Percentiles rank a stretch among this genome's conserved stretches.
Conservation (phyloP, 2,113 vertebrate species). For the Pithys albifrons region DNA sequence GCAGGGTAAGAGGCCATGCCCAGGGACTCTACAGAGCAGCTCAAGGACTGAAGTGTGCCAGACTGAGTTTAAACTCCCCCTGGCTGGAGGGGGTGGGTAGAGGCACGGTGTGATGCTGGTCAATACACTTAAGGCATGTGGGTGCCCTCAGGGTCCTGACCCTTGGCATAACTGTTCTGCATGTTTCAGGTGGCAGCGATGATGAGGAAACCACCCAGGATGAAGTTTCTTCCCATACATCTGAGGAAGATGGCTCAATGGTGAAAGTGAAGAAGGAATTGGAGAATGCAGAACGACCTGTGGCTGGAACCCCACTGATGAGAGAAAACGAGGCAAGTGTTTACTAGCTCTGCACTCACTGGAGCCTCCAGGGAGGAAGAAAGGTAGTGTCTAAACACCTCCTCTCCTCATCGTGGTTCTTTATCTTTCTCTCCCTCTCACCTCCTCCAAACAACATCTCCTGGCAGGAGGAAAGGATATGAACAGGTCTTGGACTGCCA, state of each 20-base stretch:
- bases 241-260: conserved; percentile 76
- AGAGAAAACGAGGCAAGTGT: conserved; percentile 73
- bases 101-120: conserved; percentile 17
- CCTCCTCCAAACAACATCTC: neutral
- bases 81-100: neutral
- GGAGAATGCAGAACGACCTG: conserved; percentile 63
- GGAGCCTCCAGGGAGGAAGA: neutral
- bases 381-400: neutral
- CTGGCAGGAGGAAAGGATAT: neutral
- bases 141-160: neutral
- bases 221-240: conserved; percentile 80
- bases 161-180: conserved; percentile 25
- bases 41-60: neutral
- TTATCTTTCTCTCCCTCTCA: neutral
- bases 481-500: neutral
- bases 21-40: neutral
- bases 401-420: neutral
- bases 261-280: conserved; percentile 77
- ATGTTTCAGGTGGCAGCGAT: conserved; percentile 79
- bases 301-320: conserved; percentile 11
- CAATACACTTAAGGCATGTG: neutral
- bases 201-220: conserved; percentile 82
- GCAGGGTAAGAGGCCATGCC: neutral
- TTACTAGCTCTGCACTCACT: neutral
- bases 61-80: neutral